Evolutionary conservation across 2,113 vertebrate genomes (phyloP).

Genomic region (Sprattus sprattus): DNA sequence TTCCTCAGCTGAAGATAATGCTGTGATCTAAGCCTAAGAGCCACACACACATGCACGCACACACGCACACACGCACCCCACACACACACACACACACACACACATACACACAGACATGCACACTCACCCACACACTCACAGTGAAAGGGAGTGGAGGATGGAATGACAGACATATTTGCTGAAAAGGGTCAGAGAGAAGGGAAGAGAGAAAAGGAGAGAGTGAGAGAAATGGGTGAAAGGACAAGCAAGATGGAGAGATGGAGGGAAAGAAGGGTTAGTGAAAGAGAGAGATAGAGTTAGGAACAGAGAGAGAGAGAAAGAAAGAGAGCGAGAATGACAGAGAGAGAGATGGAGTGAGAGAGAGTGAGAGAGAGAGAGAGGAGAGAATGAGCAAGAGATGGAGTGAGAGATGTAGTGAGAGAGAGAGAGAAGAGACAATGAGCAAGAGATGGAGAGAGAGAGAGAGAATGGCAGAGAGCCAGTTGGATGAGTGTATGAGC

Average conservation of each 20-base stretch:
- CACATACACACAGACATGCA: too few relatives aligned
- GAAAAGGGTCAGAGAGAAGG: not conserved
- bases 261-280: slow-evolving; percentile 46
- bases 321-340: not conserved
- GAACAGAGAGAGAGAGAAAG: not conserved
- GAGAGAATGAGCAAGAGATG: not conserved
- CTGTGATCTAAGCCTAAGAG: slow-evolving; percentile 29
- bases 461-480: not conserved
- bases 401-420: not conserved
- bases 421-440: slow-evolving; percentile 10
- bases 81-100: too few relatives aligned
- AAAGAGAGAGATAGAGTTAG: not conserved
- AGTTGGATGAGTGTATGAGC: not conserved
- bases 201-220: not conserved
- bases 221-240: not conserved
- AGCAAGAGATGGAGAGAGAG: not conserved
- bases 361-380: slow-evolving; percentile 31
- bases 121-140: too few relatives aligned
- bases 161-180: not conserved
- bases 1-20: slow-evolving; percentile 68
- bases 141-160: too few relatives aligned
- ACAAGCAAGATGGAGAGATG: not conserved
- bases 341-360: not conserved
- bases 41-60: too few relatives aligned
- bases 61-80: too few relatives aligned